These are phyloP conservation scores for Clarias fuscus DNA, from an alignment of 2,797 vertebrate species.

Conservation along the genomic window DNA sequence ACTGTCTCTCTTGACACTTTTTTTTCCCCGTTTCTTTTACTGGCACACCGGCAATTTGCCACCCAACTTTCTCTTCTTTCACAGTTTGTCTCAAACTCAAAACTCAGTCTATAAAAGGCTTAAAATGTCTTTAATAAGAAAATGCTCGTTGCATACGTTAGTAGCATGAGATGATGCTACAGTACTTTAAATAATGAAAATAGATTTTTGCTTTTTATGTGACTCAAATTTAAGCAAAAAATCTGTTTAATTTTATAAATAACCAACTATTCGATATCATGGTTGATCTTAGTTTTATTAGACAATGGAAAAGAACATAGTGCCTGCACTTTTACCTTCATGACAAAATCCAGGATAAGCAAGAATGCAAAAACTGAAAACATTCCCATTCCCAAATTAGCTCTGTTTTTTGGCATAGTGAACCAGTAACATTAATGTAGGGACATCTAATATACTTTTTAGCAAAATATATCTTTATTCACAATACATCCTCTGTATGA, in stretches of 20 bases:
- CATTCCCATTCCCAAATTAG: neutral
- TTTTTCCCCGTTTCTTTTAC: slow-evolving; percentile 24
- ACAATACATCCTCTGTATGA: too few species aligned
- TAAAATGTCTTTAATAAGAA: neutral
- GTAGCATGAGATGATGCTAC: neutral
- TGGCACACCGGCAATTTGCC: slow-evolving; percentile 29
- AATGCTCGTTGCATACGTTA: neutral
- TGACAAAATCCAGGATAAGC: neutral
- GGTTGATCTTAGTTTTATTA: neutral
- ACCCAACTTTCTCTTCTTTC: slow-evolving; percentile 28
- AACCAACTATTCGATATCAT: neutral
- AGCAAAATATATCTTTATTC: too few species aligned
- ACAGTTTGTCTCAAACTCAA: slow-evolving; percentile 16
- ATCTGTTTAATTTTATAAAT: neutral
- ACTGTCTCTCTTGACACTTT: slow-evolving; percentile 42
- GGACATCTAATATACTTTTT: neutral
- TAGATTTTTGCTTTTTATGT: neutral
- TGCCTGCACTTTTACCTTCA: neutral
- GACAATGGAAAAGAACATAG: neutral
- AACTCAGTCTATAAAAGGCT: neutral
- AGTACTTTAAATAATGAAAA: neutral
- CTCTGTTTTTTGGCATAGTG: neutral
- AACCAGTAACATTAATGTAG: neutral
- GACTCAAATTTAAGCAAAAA: neutral
- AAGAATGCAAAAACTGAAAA: neutral